Conservation (phyloP, 2,888 invertebrate genomes). For the Brachyptera putata region DNA sequence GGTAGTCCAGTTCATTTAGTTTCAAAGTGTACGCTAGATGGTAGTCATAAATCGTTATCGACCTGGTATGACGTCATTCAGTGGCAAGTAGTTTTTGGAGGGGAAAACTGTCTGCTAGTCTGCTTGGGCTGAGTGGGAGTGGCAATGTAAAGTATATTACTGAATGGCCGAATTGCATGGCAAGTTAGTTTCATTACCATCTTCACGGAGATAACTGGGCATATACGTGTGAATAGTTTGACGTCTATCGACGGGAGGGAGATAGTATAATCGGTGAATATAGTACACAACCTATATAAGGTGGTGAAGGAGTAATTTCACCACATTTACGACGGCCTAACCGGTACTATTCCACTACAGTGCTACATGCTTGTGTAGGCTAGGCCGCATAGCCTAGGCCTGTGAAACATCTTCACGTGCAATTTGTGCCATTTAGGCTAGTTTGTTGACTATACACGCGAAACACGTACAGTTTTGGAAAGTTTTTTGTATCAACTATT, state of each 20-base stretch:
- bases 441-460: neutral
- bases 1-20: no score
- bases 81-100: no score
- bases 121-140: no score
- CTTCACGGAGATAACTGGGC: neutral
- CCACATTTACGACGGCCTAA: no score
- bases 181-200: neutral
- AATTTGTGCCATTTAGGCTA: slow-evolving; percentile 11
- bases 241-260: neutral
- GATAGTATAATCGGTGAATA: no score
- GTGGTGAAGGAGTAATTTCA: neutral
- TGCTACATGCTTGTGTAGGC: slow-evolving; percentile 22
- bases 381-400: slow-evolving; percentile 6
- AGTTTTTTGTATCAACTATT: slow-evolving; percentile 2
- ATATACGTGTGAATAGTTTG: neutral
- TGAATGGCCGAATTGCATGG: slow-evolving; percentile 12
- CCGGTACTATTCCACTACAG: slow-evolving; percentile 20
- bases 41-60: no score
- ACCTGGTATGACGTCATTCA: no score
- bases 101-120: no score
- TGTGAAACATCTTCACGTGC: slow-evolving; percentile 9
- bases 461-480: neutral
- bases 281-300: neutral
- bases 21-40: no score
- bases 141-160: neutral